phyloP scores from a whole-genome alignment of 2,797 vertebrate genomes.

The Danio jaintianensis region DNA sequence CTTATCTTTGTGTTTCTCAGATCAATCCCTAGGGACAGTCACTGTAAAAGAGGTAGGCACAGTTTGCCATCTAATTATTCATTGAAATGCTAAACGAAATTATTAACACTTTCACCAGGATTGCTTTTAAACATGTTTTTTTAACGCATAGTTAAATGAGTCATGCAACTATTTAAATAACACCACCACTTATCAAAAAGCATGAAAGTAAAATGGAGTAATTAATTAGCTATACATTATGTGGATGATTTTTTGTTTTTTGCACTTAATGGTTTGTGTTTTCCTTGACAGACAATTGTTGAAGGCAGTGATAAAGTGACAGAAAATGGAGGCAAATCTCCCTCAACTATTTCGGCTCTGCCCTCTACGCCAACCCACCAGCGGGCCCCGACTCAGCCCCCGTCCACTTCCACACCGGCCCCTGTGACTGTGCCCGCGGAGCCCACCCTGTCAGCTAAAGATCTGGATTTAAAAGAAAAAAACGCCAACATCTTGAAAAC shows the following conservation, averaged over 20 bases:
- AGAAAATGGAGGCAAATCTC: slow-evolving; percentile 40
- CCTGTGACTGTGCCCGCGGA: slow-evolving; percentile 58
- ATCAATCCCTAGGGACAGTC: slow-evolving; percentile 49
- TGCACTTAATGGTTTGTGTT: background rate
- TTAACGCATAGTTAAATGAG: background rate
- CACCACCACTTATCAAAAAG: background rate
- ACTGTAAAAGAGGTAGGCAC: slow-evolving; percentile 56
- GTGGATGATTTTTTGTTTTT: background rate
- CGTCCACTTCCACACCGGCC: slow-evolving; percentile 51
- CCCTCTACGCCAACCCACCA: slow-evolving; percentile 50
- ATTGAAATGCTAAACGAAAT: background rate
- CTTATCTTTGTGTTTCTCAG: slow-evolving; percentile 46
- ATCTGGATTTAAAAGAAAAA: slow-evolving; percentile 56
- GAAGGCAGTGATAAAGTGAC: slow-evolving; percentile 62
- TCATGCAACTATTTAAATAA: slow-evolving; percentile 14
- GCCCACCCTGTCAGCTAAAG: slow-evolving; percentile 43
- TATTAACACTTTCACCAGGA: background rate
- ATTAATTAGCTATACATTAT: background rate
- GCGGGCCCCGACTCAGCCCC: slow-evolving; percentile 35
- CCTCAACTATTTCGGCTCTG: slow-evolving; percentile 50
- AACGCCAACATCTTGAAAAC: slow-evolving; percentile 56
- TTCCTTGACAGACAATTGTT: slow-evolving; percentile 64
- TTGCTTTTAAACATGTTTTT: slow-evolving; percentile 12
- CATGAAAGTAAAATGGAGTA: background rate
- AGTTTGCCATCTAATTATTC: slow-evolving; percentile 11